Evolutionary conservation across 2,113 vertebrate species (phyloP).

Genomic region (Nannobrachium achirus): DNA sequence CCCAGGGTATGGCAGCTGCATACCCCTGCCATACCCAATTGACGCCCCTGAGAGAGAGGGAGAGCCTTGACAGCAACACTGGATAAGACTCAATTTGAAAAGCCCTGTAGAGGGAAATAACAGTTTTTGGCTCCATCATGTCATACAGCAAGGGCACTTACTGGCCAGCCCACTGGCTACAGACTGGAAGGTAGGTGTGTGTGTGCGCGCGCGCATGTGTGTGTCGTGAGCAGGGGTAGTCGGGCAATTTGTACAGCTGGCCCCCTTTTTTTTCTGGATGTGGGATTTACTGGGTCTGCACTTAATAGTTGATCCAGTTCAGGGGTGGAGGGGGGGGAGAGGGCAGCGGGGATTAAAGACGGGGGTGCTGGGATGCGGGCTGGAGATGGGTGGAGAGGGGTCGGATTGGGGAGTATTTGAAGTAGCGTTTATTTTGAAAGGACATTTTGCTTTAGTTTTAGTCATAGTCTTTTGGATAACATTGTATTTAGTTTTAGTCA

Average conservation of each 20-base stretch:
- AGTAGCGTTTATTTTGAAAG: no score
- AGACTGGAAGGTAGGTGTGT: slow-evolving; percentile 50
- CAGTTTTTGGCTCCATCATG: slow-evolving; percentile 77
- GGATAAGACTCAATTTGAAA: slow-evolving; percentile 80
- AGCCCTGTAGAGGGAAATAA: slow-evolving; percentile 78
- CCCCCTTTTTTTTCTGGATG: slow-evolving; percentile 33
- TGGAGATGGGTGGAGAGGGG: slow-evolving; percentile 31
- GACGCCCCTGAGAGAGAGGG: slow-evolving; percentile 6
- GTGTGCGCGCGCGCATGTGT: neutral
- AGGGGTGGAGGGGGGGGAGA: slow-evolving; percentile 54
- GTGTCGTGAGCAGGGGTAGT: no score
- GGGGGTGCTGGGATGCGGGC: slow-evolving; percentile 57
- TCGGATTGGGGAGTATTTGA: no score
- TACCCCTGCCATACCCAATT: no score
- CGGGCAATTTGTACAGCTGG: no score
- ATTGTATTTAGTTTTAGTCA: no score
- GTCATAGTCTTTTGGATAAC: no score
- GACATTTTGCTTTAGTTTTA: no score
- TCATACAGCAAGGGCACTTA: slow-evolving; percentile 75
- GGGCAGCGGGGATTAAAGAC: slow-evolving; percentile 70
- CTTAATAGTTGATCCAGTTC: slow-evolving; percentile 80
- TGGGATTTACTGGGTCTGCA: slow-evolving; percentile 81
- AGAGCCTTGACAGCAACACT: slow-evolving; percentile 40
- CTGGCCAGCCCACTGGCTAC: slow-evolving; percentile 57
- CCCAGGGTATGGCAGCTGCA: no score